These are phyloP conservation scores for Cacoxenus indagator DNA, from an alignment of 2,888 invertebrate species.

Conservation along the genomic window DNA sequence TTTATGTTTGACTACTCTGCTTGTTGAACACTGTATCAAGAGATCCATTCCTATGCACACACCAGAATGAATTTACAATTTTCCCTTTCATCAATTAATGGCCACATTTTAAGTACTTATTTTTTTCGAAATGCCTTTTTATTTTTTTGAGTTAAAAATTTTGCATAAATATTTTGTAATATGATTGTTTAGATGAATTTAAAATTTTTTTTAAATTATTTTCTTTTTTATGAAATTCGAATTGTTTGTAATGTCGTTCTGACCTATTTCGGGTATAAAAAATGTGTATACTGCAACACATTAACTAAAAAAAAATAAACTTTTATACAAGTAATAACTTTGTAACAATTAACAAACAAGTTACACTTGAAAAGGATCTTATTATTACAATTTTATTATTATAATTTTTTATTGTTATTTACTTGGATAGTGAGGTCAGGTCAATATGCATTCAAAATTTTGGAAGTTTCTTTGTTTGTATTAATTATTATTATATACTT, in stretches of 20 bases:
- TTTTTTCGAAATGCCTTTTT: too few relatives aligned
- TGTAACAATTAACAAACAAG: conserved; percentile 11
- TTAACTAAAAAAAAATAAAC: neutral
- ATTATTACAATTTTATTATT: neutral
- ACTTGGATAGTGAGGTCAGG: neutral
- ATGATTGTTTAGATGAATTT: too few relatives aligned
- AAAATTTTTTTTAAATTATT: too few relatives aligned
- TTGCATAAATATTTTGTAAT: too few relatives aligned
- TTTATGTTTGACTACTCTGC: too few relatives aligned
- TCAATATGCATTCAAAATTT: neutral
- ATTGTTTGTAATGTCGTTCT: neutral
- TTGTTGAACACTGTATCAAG: too few relatives aligned
- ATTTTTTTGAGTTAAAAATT: too few relatives aligned
- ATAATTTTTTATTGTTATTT: neutral
- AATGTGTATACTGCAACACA: neutral
- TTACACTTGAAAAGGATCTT: neutral
- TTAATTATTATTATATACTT: neutral
- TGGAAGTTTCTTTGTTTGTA: neutral
- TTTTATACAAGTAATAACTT: neutral
- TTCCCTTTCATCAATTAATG: too few relatives aligned
- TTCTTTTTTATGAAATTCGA: too few relatives aligned
- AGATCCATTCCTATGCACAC: too few relatives aligned
- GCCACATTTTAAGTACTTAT: too few relatives aligned
- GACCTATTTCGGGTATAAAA: neutral
- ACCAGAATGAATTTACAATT: too few relatives aligned